phyloP scores from a whole-genome alignment of 2,888 invertebrate species.

The Amblyteles armatorius region DNA sequence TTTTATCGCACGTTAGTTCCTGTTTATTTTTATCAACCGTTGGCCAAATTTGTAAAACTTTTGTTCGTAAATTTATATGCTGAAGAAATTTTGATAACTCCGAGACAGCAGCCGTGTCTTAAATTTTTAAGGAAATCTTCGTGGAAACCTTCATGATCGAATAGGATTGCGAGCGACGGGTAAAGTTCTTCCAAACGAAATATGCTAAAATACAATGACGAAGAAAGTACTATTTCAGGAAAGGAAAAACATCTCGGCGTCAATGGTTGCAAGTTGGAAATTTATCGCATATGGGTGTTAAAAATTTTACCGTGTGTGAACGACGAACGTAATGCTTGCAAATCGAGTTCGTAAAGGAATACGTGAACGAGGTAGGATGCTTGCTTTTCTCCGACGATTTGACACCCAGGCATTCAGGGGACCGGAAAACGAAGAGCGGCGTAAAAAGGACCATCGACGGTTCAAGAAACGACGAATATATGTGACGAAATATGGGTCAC shows the following conservation, averaged over 20 bases:
- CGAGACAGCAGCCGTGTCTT: background rate
- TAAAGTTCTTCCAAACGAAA: background rate
- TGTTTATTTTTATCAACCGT: background rate
- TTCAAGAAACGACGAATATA: constrained; percentile 40
- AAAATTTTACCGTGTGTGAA: background rate
- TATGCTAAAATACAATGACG: background rate
- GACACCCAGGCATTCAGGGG: constrained; percentile 5
- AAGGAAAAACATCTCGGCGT: background rate
- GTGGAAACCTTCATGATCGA: background rate
- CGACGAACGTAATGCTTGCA: background rate
- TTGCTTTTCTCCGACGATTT: constrained; percentile 28
- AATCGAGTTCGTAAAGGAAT: constrained; percentile 1
- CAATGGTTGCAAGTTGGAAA: background rate
- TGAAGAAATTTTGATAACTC: background rate
- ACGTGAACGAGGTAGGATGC: constrained; percentile 7
- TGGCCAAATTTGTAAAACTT: background rate
- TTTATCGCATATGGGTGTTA: background rate
- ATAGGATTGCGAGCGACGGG: background rate
- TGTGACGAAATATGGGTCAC: constrained; percentile 57
- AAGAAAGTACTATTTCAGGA: background rate
- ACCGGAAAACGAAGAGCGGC: constrained; percentile 19
- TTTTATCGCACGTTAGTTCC: too few species aligned
- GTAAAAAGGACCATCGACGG: constrained; percentile 24
- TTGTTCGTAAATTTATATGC: background rate
- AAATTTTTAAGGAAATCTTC: background rate